These are phyloP conservation scores for Drosophila cognata DNA, from an alignment of 2,888 invertebrate genomes.

Conservation along the genomic window DNA sequence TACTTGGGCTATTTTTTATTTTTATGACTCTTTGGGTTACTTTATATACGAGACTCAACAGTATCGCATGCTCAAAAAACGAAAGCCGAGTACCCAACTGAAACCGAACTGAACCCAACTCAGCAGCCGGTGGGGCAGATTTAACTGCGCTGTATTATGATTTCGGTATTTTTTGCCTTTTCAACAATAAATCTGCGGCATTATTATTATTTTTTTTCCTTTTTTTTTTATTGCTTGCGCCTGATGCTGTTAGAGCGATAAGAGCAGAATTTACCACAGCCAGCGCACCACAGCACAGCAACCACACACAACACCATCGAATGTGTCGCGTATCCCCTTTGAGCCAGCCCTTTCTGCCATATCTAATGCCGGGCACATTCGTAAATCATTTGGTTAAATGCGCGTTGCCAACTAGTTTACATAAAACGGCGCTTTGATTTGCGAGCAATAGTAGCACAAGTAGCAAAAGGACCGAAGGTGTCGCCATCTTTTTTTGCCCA, in stretches of 20 bases:
- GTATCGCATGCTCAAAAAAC: conserved; percentile 21
- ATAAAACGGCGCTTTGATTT: conserved; percentile 68
- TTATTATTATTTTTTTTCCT: conserved; percentile 12
- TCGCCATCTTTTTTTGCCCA: conserved; percentile 55
- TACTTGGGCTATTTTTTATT: conserved; percentile 82
- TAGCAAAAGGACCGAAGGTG: conserved; percentile 67
- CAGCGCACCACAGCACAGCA: conserved; percentile 4
- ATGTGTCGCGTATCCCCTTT: not conserved
- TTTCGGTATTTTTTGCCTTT: conserved; percentile 30
- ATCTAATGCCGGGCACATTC: conserved; percentile 63
- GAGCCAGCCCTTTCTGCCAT: not conserved
- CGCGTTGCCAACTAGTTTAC: conserved; percentile 78
- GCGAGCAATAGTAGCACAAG: conserved; percentile 29
- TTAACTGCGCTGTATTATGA: conserved; percentile 27
- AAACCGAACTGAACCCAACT: conserved; percentile 23
- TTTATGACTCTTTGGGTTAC: conserved; percentile 78
- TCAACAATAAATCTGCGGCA: conserved; percentile 78
- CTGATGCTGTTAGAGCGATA: conserved; percentile 47
- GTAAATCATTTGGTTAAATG: conserved; percentile 77
- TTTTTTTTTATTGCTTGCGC: conserved; percentile 52
- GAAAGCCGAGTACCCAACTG: conserved; percentile 6
- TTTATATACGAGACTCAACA: conserved; percentile 31
- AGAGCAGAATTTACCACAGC: conserved; percentile 14
- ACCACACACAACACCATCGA: not conserved
- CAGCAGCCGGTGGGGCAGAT: conserved; percentile 28